Evolutionary conservation across 2,113 vertebrate species (phyloP), one percentile per base, ranked within the genome.

Genomic region (Heloderma charlesbogerti): DNA sequence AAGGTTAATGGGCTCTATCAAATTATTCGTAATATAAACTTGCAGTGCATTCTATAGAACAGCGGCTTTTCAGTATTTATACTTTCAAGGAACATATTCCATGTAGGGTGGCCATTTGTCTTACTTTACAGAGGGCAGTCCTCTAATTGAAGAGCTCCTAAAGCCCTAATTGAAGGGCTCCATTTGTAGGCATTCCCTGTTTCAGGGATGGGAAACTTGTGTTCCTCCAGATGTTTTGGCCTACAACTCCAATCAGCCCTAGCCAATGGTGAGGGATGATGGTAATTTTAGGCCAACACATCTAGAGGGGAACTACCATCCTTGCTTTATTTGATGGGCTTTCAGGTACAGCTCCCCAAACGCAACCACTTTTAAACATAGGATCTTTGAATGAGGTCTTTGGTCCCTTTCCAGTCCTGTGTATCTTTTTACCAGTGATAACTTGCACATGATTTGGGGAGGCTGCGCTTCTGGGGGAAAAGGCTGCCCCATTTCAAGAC

Each of bases 351-450:
- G 90, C 89, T 8, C 1, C 91, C 92, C 8, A 1, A 92, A 84
- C 40, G 87, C 87, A 66, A 89, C 79, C 77, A 87, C 25, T 5
- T 78, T 63, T 86, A n/a, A 83, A 74, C 92, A 93, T 90, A n/a
- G 94, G 95, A 67, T 95, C 16, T 95, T 95, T 60, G 69, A 94
- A 92, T 95, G 92, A 95, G 75, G 93, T 88, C 16, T 87, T 94
- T 66, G 40, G 90, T 92, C 87, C 66, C n/a, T 85, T 88, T 94
- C 87, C 77, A 81, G 3, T 89, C 92, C 92, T 95, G 91, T 81
- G 7, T 86, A 91, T 81, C 84, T 92, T 67, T 91, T 89, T 86
- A 40, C 89, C 16, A 0, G 74, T 82, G 85, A 84, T 27, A 51
- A 48, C 86, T 89, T 89, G 91, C 94, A 86, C 51, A 7, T 9